Percentiles rank a stretch among this genome's conserved stretches.
These are phyloP conservation scores for Philereme vetulata DNA, from an alignment of 2,888 invertebrate genomes.

Conservation along the genomic window DNA sequence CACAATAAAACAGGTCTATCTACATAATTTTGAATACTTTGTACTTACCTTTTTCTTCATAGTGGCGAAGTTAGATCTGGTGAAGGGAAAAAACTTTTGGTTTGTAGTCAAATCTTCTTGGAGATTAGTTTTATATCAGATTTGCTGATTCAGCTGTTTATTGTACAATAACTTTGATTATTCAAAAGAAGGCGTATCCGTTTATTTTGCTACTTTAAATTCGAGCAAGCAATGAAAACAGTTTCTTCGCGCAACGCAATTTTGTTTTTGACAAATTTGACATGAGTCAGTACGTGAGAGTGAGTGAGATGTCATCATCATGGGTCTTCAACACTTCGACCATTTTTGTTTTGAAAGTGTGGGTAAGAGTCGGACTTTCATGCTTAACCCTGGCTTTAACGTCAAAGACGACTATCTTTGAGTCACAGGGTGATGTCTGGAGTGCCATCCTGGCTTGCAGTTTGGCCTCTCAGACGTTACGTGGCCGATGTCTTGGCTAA, in stretches of 20 bases:
- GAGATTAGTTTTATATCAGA: background rate
- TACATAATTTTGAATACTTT: background rate
- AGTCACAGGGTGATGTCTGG: too few species aligned
- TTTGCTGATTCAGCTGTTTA: background rate
- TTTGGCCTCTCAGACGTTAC: too few species aligned
- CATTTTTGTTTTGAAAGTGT: too few species aligned
- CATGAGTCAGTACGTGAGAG: background rate
- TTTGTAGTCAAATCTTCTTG: background rate
- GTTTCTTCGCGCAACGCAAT: too few species aligned
- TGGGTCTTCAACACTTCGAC: too few species aligned
- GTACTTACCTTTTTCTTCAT: constrained; percentile 78
- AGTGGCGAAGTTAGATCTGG: constrained; percentile 53
- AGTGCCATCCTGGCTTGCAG: too few species aligned
- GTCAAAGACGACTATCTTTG: too few species aligned
- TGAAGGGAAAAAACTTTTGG: constrained; percentile 48
- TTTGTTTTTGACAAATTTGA: background rate
- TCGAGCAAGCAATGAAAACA: too few species aligned
- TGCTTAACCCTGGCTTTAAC: too few species aligned
- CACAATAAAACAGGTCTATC: background rate
- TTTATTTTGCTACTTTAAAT: background rate
- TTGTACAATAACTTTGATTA: background rate
- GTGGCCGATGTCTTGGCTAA: too few species aligned
- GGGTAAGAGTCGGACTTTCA: too few species aligned
- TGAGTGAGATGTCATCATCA: too few species aligned
- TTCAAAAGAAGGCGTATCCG: constrained; percentile 4